These are phyloP conservation scores for Periplaneta americana DNA, from an alignment of 1,140 invertebrate species.

Conservation along the genomic window DNA sequence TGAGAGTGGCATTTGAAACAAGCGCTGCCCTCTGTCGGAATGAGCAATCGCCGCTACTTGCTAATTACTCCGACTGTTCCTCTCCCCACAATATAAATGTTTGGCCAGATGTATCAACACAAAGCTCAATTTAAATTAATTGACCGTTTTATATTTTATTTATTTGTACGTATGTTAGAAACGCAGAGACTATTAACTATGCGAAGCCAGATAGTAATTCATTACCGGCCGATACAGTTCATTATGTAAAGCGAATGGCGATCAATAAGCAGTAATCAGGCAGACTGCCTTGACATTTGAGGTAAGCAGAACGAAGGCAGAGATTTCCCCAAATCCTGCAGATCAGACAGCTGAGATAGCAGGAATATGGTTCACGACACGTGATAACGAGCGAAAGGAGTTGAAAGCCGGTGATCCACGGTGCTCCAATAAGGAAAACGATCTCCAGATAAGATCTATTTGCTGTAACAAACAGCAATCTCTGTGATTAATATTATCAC, in stretches of 20 bases:
- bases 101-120: not conserved
- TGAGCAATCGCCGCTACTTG: not conserved
- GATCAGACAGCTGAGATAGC: too few relatives aligned
- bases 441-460: too few relatives aligned
- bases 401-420: too few relatives aligned
- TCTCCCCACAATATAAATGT: not conserved
- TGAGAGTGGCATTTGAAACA: not conserved
- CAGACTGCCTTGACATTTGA: not conserved
- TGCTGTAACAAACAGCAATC: too few relatives aligned
- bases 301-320: not conserved
- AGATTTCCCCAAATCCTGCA: too few relatives aligned
- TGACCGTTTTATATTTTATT: not conserved
- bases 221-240: not conserved
- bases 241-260: not conserved
- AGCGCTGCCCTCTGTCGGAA: not conserved
- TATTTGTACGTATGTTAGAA: not conserved
- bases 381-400: too few relatives aligned
- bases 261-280: not conserved
- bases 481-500: too few relatives aligned
- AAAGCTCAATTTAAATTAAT: not conserved
- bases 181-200: not conserved
- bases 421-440: too few relatives aligned
- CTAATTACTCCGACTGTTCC: not conserved
- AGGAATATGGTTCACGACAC: too few relatives aligned
- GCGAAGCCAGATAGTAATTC: not conserved